phyloP scores from a whole-genome alignment of 2,113 vertebrate species.

The Sprattus sprattus region DNA sequence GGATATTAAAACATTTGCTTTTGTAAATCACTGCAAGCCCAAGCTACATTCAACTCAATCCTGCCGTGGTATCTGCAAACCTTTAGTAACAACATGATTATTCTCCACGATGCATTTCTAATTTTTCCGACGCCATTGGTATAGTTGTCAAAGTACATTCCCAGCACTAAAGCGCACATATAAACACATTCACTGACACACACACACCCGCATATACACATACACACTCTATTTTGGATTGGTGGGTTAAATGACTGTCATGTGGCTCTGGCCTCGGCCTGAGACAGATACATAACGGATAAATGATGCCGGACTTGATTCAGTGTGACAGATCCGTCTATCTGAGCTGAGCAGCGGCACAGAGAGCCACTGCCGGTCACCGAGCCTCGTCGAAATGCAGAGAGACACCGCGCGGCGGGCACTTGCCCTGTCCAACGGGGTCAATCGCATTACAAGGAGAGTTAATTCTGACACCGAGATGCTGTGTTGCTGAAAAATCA shows the following conservation, averaged over 20 bases:
- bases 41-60: neutral
- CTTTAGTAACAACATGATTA: neutral
- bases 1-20: constrained; percentile 9
- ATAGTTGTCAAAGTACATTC: neutral
- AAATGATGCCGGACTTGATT: constrained; percentile 25
- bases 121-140: neutral
- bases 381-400: neutral
- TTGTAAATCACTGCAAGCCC: neutral
- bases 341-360: constrained; percentile 17
- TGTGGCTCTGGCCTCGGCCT: neutral
- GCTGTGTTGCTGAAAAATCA: neutral
- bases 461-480: neutral
- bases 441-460: neutral
- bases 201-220: neutral
- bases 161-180: neutral
- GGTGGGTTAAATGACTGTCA: neutral
- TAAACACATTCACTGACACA: neutral
- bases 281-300: constrained; percentile 24
- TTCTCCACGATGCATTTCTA: neutral
- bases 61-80: neutral
- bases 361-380: constrained; percentile 26
- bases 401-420: neutral
- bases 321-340: constrained; percentile 34
- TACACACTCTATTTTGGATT: neutral
- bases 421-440: neutral